Evolutionary conservation across 2,113 vertebrate genomes (phyloP).

Genomic region (Paracanthobrama guichenoti): DNA sequence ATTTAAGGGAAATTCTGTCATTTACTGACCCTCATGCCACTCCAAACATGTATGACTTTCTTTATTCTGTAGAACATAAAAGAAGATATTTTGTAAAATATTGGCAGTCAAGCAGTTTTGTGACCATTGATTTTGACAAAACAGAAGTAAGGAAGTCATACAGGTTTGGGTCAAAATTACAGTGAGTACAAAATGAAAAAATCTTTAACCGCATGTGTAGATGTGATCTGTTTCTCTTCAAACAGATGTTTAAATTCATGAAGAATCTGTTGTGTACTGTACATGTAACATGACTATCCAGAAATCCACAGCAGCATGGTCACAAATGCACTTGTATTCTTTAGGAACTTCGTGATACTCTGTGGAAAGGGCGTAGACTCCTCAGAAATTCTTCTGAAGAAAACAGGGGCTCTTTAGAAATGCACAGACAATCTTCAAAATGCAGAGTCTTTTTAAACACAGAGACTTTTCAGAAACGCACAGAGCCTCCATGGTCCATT

Average conservation of each 20-base stretch:
- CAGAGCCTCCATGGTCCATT: neutral
- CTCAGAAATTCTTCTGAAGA: neutral
- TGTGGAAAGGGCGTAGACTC: neutral
- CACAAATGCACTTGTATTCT: neutral
- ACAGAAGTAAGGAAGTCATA: neutral
- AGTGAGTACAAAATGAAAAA: neutral
- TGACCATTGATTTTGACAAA: neutral
- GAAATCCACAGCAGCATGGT: neutral
- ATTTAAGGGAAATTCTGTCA: neutral
- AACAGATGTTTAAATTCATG: neutral
- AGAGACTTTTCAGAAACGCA: constrained; percentile 24
- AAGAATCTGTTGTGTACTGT: neutral
- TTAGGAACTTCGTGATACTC: neutral
- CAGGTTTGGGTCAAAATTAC: neutral
- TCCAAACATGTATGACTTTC: neutral
- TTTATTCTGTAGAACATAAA: neutral
- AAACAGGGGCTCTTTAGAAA: constrained; percentile 19
- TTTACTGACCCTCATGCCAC: neutral
- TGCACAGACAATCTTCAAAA: neutral
- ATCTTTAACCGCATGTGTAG: neutral
- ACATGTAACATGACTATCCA: neutral
- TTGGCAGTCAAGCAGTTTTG: neutral
- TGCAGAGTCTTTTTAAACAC: neutral
- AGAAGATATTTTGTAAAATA: neutral
- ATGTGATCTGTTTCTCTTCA: neutral